Evolutionary conservation across 2,113 vertebrate genomes (phyloP).

Genomic region (Dipodomys merriami): DNA sequence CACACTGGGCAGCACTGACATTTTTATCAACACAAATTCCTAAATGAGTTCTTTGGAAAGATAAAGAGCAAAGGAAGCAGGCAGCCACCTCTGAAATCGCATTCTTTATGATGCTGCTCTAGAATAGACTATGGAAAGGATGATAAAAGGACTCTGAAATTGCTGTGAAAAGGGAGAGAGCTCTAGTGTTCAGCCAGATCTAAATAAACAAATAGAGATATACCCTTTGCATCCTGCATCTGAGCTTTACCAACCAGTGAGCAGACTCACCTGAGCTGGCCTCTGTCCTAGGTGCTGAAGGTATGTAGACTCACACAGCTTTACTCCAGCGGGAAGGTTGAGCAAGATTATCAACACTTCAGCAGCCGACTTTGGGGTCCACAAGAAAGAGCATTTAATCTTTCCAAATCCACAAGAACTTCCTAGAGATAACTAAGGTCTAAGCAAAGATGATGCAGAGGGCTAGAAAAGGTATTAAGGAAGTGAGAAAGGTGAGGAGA

Average conservation of each 20-base stretch:
- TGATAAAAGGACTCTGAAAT: background rate
- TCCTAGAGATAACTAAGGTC: background rate
- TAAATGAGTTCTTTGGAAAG: constrained; percentile 51
- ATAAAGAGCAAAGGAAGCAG: constrained; percentile 37
- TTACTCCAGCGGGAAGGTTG: accelerated
- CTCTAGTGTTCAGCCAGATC: background rate
- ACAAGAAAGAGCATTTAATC: background rate
- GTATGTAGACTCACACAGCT: accelerated
- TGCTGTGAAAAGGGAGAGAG: background rate
- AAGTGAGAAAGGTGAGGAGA: background rate
- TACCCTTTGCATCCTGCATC: background rate
- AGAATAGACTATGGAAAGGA: background rate
- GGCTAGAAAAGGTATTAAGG: background rate
- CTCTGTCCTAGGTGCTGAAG: background rate
- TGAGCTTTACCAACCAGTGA: too few relatives aligned
- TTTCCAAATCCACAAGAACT: background rate
- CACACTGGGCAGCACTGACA: background rate
- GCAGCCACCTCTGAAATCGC: background rate
- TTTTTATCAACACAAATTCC: constrained; percentile 58
- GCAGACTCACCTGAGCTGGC: background rate
- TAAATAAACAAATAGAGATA: background rate
- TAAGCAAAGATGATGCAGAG: background rate
- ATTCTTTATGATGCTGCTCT: background rate
- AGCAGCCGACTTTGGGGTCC: accelerated
- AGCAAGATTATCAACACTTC: background rate